These are phyloP conservation scores for Peromyscus attwateri DNA, from an alignment of 2,797 vertebrate genomes.

Conservation along the genomic window DNA sequence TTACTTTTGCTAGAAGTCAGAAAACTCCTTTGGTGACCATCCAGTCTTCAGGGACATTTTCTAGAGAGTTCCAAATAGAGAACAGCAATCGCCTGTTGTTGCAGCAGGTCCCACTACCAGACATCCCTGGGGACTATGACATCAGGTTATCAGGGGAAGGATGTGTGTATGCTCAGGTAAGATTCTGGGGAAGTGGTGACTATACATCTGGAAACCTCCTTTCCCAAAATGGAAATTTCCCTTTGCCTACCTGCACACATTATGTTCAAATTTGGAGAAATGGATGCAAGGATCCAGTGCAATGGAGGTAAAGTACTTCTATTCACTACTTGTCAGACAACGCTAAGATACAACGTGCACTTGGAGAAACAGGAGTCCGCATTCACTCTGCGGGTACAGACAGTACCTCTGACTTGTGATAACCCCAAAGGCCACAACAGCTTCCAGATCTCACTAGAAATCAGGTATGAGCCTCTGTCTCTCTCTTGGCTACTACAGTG, in stretches of 20 bases:
- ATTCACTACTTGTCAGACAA: background rate
- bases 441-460: slow-evolving; percentile 62
- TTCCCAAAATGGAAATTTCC: background rate
- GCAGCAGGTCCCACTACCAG: slow-evolving; percentile 81
- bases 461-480: slow-evolving; percentile 56
- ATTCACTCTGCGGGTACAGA: slow-evolving; percentile 58
- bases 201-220: no score
- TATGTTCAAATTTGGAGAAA: background rate
- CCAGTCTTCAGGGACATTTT: slow-evolving; percentile 75
- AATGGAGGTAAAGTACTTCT: background rate
- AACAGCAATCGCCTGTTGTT: slow-evolving; percentile 83
- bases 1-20: slow-evolving; percentile 73
- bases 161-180: slow-evolving; percentile 87
- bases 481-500: background rate
- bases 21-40: slow-evolving; percentile 80
- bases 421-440: background rate
- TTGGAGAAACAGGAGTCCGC: background rate
- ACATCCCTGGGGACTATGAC: slow-evolving; percentile 82
- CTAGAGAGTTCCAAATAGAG: slow-evolving; percentile 83
- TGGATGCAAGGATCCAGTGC: no score
- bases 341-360: slow-evolving; percentile 68
- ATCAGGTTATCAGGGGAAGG: slow-evolving; percentile 78
- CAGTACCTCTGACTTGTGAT: background rate
- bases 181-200: slow-evolving; percentile 10
- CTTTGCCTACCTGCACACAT: background rate